These are phyloP conservation scores for Parapsyche elsis DNA, from an alignment of 1,140 invertebrate species.

Conservation along the genomic window DNA sequence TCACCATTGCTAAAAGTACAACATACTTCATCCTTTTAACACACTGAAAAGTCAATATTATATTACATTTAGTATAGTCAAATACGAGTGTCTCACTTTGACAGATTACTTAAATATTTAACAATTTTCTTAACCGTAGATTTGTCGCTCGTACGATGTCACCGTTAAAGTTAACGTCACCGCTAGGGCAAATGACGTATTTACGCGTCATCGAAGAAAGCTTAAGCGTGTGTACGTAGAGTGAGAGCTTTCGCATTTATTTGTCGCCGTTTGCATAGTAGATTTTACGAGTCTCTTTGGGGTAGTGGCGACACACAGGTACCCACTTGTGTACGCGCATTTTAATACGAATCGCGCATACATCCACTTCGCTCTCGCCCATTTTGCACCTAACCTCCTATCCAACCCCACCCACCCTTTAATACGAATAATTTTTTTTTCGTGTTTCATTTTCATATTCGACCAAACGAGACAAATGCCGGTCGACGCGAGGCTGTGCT, in stretches of 20 bases:
- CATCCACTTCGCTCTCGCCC: conserved; percentile 1
- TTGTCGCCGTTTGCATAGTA: conserved; percentile 21
- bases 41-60: too few relatives aligned
- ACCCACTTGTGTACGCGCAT: conserved; percentile 9
- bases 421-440: conserved; percentile 20
- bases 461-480: conserved; percentile 50
- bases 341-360: conserved; percentile 34
- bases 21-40: too few relatives aligned
- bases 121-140: too few relatives aligned
- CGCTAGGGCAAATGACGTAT: too few relatives aligned
- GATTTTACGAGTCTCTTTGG: conserved; percentile 35
- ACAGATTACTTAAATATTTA: too few relatives aligned
- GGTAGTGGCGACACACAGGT: conserved; percentile 1
- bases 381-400: neutral
- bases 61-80: too few relatives aligned
- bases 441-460: conserved; percentile 49
- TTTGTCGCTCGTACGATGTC: too few relatives aligned
- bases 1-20: too few relatives aligned
- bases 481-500: neutral
- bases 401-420: neutral
- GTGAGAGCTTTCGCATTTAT: neutral
- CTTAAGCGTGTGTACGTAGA: neutral
- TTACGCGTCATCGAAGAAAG: too few relatives aligned
- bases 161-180: too few relatives aligned
- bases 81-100: too few relatives aligned